Evolutionary conservation across 1,140 invertebrate species (phyloP), one percentile per base, ranked within the genome.

Genomic region (Drosophila busckii): DNA sequence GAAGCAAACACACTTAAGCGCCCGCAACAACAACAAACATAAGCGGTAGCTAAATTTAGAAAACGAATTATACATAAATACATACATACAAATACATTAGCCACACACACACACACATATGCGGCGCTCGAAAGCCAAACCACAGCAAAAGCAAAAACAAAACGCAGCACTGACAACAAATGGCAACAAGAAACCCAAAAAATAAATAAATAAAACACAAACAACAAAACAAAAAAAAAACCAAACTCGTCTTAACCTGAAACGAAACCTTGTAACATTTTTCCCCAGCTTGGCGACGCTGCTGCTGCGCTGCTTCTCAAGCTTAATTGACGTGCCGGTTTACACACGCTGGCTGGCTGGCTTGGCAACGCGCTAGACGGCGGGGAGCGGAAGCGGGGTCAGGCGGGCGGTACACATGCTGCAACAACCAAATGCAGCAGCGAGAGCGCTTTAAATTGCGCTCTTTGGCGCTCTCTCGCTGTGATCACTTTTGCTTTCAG

Each of bases 401-500:
- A 38, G 25, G 3, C 29, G 4, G 3, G 9, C 7, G 3, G 7
- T 37, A 35, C 56, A 53, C 52, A 49, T 42, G 38, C 53, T 17
- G 52, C 23, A 56, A 22, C 44, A 48, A 20, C 28, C n/a, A 34
- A 10, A 42, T 5, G 6, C 6, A 34, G 23, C 22, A 16, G 42
- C 50, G 70, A 83, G 62, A 67, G 46, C 41, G 31, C 9, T n/a
- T n/a, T 6, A 55, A 41, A 55, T 16, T 38, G 28, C 7, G 17
- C 59, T 46, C 44, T 48, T 28, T 49, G 22, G 42, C 25, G 2
- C 23, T 49, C 50, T 53, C 50, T 70, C 50, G 48, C 32, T 23
- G 53, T 76, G 68, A 80, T 84, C 71, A 86, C 84, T 86, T 86
- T 86, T 86, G 84, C 80, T 86, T 86, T 86, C 84, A 82, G 66